Base-by-base conservation (phyloP, 2,888 invertebrate genomes). In the Himalopsyche anomala region DNA sequence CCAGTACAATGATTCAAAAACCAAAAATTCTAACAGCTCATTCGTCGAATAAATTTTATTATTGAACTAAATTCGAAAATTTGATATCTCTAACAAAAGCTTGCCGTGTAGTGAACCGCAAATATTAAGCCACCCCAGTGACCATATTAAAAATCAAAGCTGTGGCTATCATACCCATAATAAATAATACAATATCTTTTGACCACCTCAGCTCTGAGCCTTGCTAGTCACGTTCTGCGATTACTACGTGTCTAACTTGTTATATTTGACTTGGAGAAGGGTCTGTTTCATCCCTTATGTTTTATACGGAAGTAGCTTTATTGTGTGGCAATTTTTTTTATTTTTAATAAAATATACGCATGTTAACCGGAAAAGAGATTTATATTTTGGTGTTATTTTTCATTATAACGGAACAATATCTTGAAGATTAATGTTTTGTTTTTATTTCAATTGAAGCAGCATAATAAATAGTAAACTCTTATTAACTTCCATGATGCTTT, bases 61-160 rank as follows among this genome's bases (percentile, higher is more conserved):
- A 15, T 51, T 15, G 12, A 0, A 15, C 15, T 51, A 0, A 2
- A 15, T 51, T 51, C 51, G 15, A 51, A 51, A 51, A 51, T 51
- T 51, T 51, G 2, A 51, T 2, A 4, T 51, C 15, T 15, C 11
- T 19, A 19, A 5, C 8, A 3, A 19, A 74, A 74, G 36, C 74
- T 74, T 12, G 12, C 15, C 0, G 12, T 74, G 74, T 74, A 74
- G 36, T 74, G 12, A 15, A 4, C 74, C 74, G 38, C 15, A 11
- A 28, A 4, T 15, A 28, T 28, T 36, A 74, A 74, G 38, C 74
- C 36, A 74, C 74, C 74, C 74, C 36, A 36, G 15, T 38, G 74
- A 74, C 74, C 74, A 74, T 74, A 74, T 74, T 74, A 74, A 74
- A 74, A 74, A 74, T 74, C 74, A 74, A 74, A 74, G 74, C 74